A percentile compares a stretch with the other conserved stretches of the same genome.
phyloP scores from a whole-genome alignment of 2,113 vertebrate genomes.

The Noctilio leporinus region DNA sequence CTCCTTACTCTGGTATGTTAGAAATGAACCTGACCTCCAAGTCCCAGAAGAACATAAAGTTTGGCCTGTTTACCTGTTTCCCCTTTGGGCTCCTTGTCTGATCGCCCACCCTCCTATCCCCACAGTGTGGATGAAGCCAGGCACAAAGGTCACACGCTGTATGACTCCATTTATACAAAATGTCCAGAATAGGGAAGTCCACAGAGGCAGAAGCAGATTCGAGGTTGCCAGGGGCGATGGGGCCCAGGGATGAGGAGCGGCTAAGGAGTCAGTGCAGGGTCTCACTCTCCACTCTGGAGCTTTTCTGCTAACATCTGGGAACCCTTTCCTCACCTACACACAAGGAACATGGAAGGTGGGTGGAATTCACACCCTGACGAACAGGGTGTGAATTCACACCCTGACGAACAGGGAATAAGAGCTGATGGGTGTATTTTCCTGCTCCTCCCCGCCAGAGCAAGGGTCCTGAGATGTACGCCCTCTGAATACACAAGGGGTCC shows the following conservation, averaged over 20 bases:
- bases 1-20: not conserved
- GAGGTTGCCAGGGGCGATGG: not conserved
- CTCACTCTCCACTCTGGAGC: not conserved
- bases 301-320: not conserved
- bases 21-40: not conserved
- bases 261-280: not conserved
- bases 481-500: not conserved
- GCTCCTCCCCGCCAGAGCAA: not conserved
- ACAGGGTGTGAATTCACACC: accelerated
- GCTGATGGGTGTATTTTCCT: not conserved
- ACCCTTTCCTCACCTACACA: not conserved
- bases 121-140: not conserved
- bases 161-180: not conserved
- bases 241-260: not conserved
- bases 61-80: not conserved
- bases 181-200: not conserved
- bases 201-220: not conserved
- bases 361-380: not conserved
- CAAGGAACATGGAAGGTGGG: not conserved
- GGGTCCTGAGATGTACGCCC: not conserved
- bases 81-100: not conserved
- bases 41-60: not conserved
- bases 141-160: not conserved
- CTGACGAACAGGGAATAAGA: not conserved
- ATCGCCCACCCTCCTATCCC: too few species aligned